Conservation (phyloP, 1,140 invertebrate genomes). For the Drosophila varians region DNA sequence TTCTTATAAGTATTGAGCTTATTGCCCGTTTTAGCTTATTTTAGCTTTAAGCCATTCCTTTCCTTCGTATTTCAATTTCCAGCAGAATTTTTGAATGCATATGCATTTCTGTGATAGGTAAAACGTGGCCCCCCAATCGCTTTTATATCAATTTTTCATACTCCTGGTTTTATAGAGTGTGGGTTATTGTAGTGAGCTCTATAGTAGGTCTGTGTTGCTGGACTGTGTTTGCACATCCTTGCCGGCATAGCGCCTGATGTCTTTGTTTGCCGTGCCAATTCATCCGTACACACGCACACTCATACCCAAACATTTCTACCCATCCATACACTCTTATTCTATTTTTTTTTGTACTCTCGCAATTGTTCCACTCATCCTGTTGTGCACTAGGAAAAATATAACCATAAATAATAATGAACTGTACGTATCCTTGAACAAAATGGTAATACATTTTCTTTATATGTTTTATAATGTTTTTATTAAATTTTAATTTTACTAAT, state of each 20-base stretch:
- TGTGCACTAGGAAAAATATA: neutral
- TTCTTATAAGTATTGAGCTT: too few species aligned
- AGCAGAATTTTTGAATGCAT: too few species aligned
- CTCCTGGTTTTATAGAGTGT: constrained; percentile 19
- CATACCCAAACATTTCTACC: constrained; percentile 5
- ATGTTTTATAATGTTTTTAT: too few species aligned
- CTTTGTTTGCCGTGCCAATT: constrained; percentile 75
- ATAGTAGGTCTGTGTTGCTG: constrained; percentile 58
- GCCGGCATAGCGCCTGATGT: constrained; percentile 66
- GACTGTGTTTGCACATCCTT: constrained; percentile 68
- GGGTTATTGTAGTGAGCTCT: constrained; percentile 21
- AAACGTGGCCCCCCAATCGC: constrained; percentile 5
- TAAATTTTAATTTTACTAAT: too few species aligned
- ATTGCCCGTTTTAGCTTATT: too few species aligned
- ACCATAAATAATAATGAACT: too few species aligned
- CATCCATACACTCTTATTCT: neutral
- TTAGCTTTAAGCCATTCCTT: too few species aligned
- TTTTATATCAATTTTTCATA: constrained; percentile 57
- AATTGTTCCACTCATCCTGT: constrained; percentile 28
- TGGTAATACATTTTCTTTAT: too few species aligned
- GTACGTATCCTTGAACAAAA: too few species aligned
- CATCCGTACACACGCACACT: constrained; percentile 61
- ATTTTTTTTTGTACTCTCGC: constrained; percentile 31
- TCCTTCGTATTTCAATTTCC: too few species aligned
- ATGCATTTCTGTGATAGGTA: neutral